Evolutionary conservation across 2,888 invertebrate species (phyloP).

Genomic region (Rotaria magnacalcarata): DNA sequence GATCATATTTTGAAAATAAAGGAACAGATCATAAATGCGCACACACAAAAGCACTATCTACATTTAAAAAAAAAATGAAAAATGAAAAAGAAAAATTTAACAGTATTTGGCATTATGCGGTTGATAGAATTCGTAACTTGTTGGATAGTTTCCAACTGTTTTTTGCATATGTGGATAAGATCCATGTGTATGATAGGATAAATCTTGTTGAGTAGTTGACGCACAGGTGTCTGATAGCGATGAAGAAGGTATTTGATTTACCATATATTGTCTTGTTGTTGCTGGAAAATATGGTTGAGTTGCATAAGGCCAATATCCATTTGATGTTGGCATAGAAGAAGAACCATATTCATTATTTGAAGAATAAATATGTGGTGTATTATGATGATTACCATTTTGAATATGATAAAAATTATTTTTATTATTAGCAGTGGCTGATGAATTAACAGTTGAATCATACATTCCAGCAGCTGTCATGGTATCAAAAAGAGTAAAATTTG

Average conservation of each 20-base stretch:
- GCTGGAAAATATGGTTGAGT: not conserved
- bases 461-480: not conserved
- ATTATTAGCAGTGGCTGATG: not conserved
- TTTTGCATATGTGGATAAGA: conserved; percentile 18
- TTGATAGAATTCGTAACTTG: conserved; percentile 5
- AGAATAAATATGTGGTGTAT: not conserved
- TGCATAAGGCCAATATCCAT: not conserved
- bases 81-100: not conserved
- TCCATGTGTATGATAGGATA: conserved; percentile 13
- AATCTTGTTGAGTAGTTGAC: not conserved
- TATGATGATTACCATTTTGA: not conserved
- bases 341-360: not conserved
- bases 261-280: conserved; percentile 14
- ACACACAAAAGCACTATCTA: not conserved
- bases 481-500: conserved; percentile 24
- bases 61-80: not conserved
- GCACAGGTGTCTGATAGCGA: not conserved
- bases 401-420: not conserved
- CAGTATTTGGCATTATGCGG: conserved; percentile 1
- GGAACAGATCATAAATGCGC: not conserved
- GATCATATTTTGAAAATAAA: conserved; percentile 12
- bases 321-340: not conserved
- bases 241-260: not conserved
- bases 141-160: conserved; percentile 4
- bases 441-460: not conserved